Conservation (phyloP, 2,797 vertebrate genomes). For the Helostoma temminkii region DNA sequence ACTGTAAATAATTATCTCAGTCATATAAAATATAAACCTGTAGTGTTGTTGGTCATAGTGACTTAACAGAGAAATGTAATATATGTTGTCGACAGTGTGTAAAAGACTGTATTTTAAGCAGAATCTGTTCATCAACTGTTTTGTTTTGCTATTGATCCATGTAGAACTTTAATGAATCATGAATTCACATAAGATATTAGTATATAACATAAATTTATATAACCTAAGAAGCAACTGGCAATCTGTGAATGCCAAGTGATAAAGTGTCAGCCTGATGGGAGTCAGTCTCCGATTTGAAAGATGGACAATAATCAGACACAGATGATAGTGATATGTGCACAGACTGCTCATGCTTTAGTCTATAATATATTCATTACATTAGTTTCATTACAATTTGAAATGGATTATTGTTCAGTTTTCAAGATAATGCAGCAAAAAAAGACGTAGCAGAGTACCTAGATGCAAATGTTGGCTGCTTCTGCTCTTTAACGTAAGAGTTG, state of each 20-base stretch:
- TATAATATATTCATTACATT: neutral
- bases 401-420: neutral
- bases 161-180: slow-evolving; percentile 1
- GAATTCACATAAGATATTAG: too few relatives aligned
- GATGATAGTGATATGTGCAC: slow-evolving; percentile 51
- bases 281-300: slow-evolving; percentile 56
- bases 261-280: slow-evolving; percentile 48
- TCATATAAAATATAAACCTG: too few relatives aligned
- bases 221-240: slow-evolving; percentile 17
- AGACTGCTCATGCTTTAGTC: neutral
- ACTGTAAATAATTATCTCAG: too few relatives aligned
- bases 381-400: neutral
- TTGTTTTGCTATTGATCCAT: neutral
- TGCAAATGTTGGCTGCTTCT: slow-evolving; percentile 25
- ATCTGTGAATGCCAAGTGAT: slow-evolving; percentile 47
- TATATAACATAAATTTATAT: slow-evolving; percentile 11
- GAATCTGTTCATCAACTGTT: fast-evolving
- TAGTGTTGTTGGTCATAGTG: neutral
- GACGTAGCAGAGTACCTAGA: slow-evolving; percentile 9
- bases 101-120: neutral
- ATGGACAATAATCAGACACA: slow-evolving; percentile 67
- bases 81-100: too few relatives aligned
- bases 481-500: slow-evolving; percentile 37
- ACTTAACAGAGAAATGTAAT: neutral
- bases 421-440: neutral